Conservation (phyloP, 2,113 vertebrate species). For the Nycticorax nycticorax region DNA sequence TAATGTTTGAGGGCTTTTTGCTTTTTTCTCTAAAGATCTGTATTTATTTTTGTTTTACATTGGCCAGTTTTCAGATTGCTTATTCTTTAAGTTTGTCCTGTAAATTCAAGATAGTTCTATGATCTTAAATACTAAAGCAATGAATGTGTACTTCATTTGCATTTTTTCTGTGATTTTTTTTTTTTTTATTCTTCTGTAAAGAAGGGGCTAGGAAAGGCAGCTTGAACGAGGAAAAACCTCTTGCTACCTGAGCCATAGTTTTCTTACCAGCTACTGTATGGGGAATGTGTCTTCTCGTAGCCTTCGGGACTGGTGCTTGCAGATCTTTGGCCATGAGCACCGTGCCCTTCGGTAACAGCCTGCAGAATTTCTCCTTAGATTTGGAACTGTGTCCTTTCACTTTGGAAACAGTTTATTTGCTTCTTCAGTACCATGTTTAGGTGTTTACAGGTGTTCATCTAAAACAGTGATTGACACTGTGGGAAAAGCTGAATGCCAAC, state of each 20-base stretch:
- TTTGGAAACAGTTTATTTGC: background rate
- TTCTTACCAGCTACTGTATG: conserved; percentile 22
- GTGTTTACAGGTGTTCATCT: background rate
- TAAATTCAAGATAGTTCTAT: background rate
- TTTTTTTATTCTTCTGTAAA: background rate
- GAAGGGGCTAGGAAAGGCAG: conserved; percentile 32
- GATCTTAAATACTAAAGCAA: background rate
- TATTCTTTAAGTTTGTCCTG: background rate
- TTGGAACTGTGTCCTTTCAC: background rate
- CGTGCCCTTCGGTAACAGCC: background rate
- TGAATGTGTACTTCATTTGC: background rate
- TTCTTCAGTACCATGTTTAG: background rate
- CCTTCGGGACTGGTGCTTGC: background rate
- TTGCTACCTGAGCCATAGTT: conserved; percentile 64
- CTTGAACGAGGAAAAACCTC: conserved; percentile 17
- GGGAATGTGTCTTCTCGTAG: background rate
- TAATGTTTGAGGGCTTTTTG: conserved; percentile 8
- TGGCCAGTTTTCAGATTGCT: conserved; percentile 39
- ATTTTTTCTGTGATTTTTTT: background rate
- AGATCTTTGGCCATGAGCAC: background rate
- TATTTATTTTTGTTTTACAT: conserved; percentile 71
- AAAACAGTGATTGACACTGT: background rate
- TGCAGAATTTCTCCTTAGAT: background rate
- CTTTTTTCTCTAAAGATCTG: conserved; percentile 2
- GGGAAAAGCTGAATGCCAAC: background rate